Evolutionary conservation across 1,140 invertebrate species (phyloP).

Genomic region (Achatina immaculata): DNA sequence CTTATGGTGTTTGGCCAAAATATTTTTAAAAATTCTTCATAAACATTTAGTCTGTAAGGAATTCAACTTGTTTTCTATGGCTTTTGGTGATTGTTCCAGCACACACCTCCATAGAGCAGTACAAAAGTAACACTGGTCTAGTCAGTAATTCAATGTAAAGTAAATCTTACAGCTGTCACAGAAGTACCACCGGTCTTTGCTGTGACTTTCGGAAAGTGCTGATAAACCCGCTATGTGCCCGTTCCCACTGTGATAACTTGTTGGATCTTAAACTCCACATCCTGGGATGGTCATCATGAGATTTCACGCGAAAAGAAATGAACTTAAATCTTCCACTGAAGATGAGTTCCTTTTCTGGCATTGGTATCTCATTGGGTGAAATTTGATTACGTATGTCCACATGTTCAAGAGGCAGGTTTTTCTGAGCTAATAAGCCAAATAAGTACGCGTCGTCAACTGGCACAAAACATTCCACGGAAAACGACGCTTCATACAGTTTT

Average conservation of each 20-base stretch:
- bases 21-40: too few species aligned
- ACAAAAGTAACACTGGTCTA: too few species aligned
- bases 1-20: too few species aligned
- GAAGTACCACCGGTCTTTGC: too few species aligned
- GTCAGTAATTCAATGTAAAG: too few species aligned
- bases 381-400: neutral
- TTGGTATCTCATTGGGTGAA: neutral
- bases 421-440: conserved; percentile 61
- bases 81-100: too few species aligned
- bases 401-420: neutral
- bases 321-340: conserved; percentile 13
- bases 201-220: neutral
- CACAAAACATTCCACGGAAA: conserved; percentile 50
- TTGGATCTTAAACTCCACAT: neutral
- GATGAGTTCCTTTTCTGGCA: neutral
- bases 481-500: conserved; percentile 59
- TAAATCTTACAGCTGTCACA: too few species aligned
- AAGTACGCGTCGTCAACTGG: conserved; percentile 70
- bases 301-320: neutral
- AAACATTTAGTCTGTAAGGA: too few species aligned
- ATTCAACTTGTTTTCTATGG: too few species aligned
- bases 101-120: too few species aligned
- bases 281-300: too few species aligned
- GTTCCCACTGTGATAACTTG: conserved; percentile 5
- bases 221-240: neutral